Evolutionary conservation across 2,888 invertebrate genomes (phyloP).

Genomic region (Hipparchia sbordonii): DNA sequence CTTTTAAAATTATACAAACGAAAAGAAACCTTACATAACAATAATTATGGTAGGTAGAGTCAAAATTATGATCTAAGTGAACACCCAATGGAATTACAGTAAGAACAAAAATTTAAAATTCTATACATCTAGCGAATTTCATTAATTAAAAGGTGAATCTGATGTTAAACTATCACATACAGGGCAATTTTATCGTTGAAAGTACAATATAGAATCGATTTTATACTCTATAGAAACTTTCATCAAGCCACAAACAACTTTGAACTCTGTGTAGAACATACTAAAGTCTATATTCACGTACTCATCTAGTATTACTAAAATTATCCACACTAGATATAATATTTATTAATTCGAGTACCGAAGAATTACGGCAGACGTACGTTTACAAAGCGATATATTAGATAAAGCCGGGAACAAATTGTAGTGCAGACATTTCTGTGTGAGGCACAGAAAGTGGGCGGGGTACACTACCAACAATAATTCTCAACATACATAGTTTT

Average conservation of each 20-base stretch:
- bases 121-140: slow-evolving; percentile 32
- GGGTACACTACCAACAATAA: too few species aligned
- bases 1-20: slow-evolving; percentile 17
- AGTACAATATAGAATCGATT: slow-evolving; percentile 22
- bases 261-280: slow-evolving; percentile 24
- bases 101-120: slow-evolving; percentile 27
- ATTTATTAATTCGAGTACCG: slow-evolving; percentile 29
- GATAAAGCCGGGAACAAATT: slow-evolving; percentile 10
- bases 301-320: slow-evolving; percentile 32
- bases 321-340: slow-evolving; percentile 27
- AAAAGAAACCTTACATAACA: slow-evolving; percentile 21
- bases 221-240: slow-evolving; percentile 18
- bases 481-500: too few species aligned
- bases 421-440: background rate
- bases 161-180: slow-evolving; percentile 14
- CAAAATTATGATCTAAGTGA: slow-evolving; percentile 67
- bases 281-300: slow-evolving; percentile 36
- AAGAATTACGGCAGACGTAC: slow-evolving; percentile 29
- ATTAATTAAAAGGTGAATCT: slow-evolving; percentile 15
- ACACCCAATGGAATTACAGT: slow-evolving; percentile 38
- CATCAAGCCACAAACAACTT: slow-evolving; percentile 25
- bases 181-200: slow-evolving; percentile 21
- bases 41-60: slow-evolving; percentile 41
- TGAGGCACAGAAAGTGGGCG: too few species aligned
- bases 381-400: slow-evolving; percentile 23